Base-by-base conservation (phyloP, 2,888 invertebrate genomes). In the Dryococelus australis region DNA sequence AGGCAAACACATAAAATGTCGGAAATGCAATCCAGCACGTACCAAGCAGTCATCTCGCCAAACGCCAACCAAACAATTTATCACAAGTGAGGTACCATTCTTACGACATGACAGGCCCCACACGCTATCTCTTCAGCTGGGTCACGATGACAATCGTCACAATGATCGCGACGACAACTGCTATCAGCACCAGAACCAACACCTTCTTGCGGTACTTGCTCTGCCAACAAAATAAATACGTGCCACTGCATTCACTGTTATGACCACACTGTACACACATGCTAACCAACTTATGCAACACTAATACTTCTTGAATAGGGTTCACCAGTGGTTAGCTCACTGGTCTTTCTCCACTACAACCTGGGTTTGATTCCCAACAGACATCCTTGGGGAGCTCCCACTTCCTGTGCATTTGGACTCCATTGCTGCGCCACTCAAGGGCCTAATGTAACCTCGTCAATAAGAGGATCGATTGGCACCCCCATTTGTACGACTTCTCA, bases 161-260 rank as follows among this genome's bases (percentile, higher is more conserved):
- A 90, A 97, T 92, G 90, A 95, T 94, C 88, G 94, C 95, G 90
- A 96, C 92, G 90, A 97, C 93, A 89, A 95, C 91, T 87, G 94
- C 96, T 90, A 97, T 94, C 87, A 95, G 91, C 90, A 95, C 94
- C 89, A 97, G 93, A 90, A 96, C 94, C 91, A 95, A 94, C 92
- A 97, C 94, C 93, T 96, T 96, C 91, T 95, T 95, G 87, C 97
- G 94, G 92, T 96, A 96, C 91, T 94, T 94, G 10, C 89, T 89
- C 91, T 91, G 89, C 10, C 90, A 90, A 86, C 43, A 88, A 87
- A 87, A 86, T 85, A 83, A 80, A 83, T n/a, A 65, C 65, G n/a
- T 65, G 65, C 65, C 65, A n/a, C 65, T 65, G 65, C n/a, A 65
- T 8, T 65, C 65, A 65, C 65, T 12, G 20, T 20, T 4, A 79